A percentile compares a stretch with the other conserved stretches of the same genome.
phyloP scores from a whole-genome alignment of 2,888 invertebrate species.

The Hydrotaea diabolus region DNA sequence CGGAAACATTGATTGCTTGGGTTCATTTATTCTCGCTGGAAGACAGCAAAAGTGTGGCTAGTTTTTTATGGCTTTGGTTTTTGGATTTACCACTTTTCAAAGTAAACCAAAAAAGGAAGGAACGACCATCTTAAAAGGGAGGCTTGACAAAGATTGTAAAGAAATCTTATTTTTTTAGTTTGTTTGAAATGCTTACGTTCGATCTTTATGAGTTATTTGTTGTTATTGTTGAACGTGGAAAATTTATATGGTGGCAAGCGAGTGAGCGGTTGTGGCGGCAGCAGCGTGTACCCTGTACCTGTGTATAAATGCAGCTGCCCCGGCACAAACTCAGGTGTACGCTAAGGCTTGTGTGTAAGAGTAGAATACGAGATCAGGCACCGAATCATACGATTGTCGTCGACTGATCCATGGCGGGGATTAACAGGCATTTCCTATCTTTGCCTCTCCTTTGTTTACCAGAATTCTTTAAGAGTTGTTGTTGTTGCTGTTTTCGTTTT shows the following conservation, averaged over 20 bases:
- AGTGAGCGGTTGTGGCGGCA: not conserved
- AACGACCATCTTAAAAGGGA: not conserved
- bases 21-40: conserved; percentile 26
- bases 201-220: not conserved
- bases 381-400: conserved; percentile 7
- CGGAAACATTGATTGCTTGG: not conserved
- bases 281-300: conserved; percentile 54
- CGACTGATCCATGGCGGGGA: not conserved
- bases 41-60: conserved; percentile 65
- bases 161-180: not conserved
- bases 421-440: not conserved
- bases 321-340: conserved; percentile 50
- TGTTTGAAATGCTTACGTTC: not conserved
- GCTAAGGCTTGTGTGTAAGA: not conserved
- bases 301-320: conserved; percentile 56
- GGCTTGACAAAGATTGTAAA: conserved; percentile 2
- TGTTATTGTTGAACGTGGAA: not conserved
- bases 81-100: not conserved
- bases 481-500: not conserved
- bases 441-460: not conserved
- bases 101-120: conserved; percentile 1
- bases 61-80: conserved; percentile 30
- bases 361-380: not conserved
- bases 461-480: conserved; percentile 8
- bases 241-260: conserved; percentile 30